These are phyloP conservation scores for Magallana nippona DNA, from an alignment of 2,888 invertebrate species.

Conservation along the genomic window DNA sequence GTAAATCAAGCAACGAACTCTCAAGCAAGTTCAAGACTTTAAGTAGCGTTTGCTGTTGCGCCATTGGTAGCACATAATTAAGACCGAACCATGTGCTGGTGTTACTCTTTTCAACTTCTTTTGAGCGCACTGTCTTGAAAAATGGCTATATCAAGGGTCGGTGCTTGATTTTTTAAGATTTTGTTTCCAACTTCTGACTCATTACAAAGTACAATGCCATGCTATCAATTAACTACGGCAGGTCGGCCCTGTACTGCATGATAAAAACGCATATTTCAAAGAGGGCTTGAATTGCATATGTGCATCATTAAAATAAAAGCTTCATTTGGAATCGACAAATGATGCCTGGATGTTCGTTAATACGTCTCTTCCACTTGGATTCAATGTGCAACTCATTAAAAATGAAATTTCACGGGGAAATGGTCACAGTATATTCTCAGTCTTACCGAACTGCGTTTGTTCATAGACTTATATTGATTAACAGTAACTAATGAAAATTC, in stretches of 20 bases:
- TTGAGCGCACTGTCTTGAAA: neutral
- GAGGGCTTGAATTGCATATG: no score
- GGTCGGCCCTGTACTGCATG: neutral
- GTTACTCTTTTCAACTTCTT: neutral
- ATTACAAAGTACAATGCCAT: neutral
- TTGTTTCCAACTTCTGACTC: neutral
- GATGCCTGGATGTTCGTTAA: no score
- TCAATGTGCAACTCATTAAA: no score
- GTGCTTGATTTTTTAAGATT: neutral
- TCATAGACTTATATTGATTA: no score
- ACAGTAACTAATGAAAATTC: no score
- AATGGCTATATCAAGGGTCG: conserved; percentile 6
- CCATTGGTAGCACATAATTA: neutral
- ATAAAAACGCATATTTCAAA: no score
- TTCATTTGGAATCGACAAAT: no score
- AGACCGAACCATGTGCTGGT: neutral
- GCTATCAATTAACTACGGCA: neutral
- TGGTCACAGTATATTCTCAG: no score
- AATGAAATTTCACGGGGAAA: no score
- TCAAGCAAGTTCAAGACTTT: neutral
- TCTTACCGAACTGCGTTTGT: no score
- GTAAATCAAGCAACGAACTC: neutral
- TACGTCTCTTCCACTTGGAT: no score
- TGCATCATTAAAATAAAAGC: no score
- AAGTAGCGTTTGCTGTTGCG: neutral